Conservation (phyloP, 2,888 invertebrate species). For the Xylocampa areola region DNA sequence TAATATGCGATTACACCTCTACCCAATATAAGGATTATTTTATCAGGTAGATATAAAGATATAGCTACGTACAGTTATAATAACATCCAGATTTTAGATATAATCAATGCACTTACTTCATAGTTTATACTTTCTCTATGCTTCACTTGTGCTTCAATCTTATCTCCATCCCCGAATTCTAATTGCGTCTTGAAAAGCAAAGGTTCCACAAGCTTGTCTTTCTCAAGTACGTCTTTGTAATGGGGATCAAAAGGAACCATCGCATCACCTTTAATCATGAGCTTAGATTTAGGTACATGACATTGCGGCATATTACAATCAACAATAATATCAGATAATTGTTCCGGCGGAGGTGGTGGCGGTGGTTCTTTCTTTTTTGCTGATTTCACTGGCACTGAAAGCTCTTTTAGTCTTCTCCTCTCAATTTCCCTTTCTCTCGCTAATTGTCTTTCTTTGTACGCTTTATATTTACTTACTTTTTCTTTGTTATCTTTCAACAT, state of each 20-base stretch:
- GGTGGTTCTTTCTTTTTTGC: neutral
- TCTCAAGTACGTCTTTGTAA: constrained; percentile 15
- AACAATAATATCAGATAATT: neutral
- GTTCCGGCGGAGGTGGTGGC: neutral
- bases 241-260: constrained; percentile 50
- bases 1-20: too few species aligned
- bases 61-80: neutral
- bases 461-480: neutral
- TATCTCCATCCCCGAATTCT: neutral
- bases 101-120: constrained; percentile 8
- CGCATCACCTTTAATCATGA: constrained; percentile 59
- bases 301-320: neutral
- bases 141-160: neutral
- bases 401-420: neutral
- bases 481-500: neutral
- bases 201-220: constrained; percentile 31
- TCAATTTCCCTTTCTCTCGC: constrained; percentile 4
- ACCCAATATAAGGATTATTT: too few species aligned
- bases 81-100: neutral
- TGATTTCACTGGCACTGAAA: neutral
- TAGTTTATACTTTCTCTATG: neutral
- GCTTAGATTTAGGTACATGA: neutral
- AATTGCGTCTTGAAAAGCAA: constrained; percentile 32
- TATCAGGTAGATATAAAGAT: too few species aligned
- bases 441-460: constrained; percentile 3